phyloP scores from a whole-genome alignment of 2,113 vertebrate genomes.

The Toxostoma redivivum region DNA sequence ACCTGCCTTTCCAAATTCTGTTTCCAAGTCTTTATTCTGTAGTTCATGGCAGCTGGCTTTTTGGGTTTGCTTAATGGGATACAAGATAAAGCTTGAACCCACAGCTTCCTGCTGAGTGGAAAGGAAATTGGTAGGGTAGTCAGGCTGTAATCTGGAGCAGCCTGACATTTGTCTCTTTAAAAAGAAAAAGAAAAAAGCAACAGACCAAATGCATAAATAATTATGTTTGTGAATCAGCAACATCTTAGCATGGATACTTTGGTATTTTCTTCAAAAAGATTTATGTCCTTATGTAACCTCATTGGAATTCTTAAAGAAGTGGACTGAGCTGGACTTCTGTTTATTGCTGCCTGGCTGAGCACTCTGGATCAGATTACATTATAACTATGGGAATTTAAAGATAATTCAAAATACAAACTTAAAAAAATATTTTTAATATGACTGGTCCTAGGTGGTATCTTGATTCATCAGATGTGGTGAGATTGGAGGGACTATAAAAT shows the following conservation, averaged over 20 bases:
- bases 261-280: not conserved
- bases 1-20: not conserved
- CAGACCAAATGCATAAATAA: not conserved
- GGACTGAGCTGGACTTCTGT: not conserved
- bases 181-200: not conserved
- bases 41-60: not conserved
- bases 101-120: not conserved
- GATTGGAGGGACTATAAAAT: not conserved
- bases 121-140: not conserved
- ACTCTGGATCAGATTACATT: not conserved
- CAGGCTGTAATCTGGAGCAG: not conserved
- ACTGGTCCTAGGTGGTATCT: not conserved
- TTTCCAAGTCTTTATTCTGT: not conserved
- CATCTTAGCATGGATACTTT: not conserved
- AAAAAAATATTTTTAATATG: not conserved
- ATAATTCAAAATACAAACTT: slow-evolving; percentile 4
- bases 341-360: not conserved
- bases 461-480: not conserved
- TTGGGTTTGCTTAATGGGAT: not conserved
- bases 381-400: not conserved
- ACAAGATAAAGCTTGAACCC: not conserved
- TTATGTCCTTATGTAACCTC: not conserved
- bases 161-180: not conserved
- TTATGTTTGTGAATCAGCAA: not conserved
- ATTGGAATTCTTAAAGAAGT: not conserved